phyloP scores from a whole-genome alignment of 1,140 invertebrate genomes.

The Drosophila saltans region DNA sequence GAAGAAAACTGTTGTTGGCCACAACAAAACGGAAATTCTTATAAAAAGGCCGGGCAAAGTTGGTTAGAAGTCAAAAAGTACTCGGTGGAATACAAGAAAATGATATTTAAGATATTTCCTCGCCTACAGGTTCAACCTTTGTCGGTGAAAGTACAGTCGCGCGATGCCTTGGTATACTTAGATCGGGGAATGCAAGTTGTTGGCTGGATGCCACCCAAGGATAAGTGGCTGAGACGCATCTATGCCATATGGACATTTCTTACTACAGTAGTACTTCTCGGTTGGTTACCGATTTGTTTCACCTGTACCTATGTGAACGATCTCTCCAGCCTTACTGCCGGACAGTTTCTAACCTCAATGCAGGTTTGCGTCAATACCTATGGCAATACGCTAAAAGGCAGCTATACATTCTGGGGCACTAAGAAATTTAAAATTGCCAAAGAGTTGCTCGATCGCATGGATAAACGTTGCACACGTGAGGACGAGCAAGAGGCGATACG shows the following conservation, averaged over 20 bases:
- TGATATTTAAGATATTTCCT: slow-evolving; percentile 47
- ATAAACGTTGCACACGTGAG: slow-evolving; percentile 28
- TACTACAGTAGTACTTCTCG: neutral
- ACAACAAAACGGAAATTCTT: neutral
- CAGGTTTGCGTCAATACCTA: slow-evolving; percentile 43
- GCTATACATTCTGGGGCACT: slow-evolving; percentile 26
- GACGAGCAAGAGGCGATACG: slow-evolving; percentile 27
- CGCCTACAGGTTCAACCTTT: slow-evolving; percentile 17
- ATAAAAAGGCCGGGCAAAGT: slow-evolving; percentile 13
- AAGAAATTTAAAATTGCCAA: slow-evolving; percentile 36
- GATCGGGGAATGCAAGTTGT: slow-evolving; percentile 31
- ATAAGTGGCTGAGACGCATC: neutral
- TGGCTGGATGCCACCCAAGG: slow-evolving; percentile 44
- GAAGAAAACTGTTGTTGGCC: neutral
- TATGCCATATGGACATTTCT: slow-evolving; percentile 32
- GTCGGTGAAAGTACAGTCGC: slow-evolving; percentile 25
- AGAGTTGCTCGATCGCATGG: slow-evolving; percentile 43
- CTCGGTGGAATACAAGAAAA: neutral
- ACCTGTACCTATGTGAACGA: slow-evolving; percentile 36
- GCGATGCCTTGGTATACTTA: slow-evolving; percentile 53
- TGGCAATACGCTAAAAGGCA: slow-evolving; percentile 45
- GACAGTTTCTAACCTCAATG: slow-evolving; percentile 58
- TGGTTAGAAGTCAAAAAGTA: neutral
- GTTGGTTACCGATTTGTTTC: slow-evolving; percentile 17
- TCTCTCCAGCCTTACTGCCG: slow-evolving; percentile 39